Evolutionary conservation across 2,888 invertebrate genomes (phyloP).

Genomic region (Dendrolimus pini): DNA sequence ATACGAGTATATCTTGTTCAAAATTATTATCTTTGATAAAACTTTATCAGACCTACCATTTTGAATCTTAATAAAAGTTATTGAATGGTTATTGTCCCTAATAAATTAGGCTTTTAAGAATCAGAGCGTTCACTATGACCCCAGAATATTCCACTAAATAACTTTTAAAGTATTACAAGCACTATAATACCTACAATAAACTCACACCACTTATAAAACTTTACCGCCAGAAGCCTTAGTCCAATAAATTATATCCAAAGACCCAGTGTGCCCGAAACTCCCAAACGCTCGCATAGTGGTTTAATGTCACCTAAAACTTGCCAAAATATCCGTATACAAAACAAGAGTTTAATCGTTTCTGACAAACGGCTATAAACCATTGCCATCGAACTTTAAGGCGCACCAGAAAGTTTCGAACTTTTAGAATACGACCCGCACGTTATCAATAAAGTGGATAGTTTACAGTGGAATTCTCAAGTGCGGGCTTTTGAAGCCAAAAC

Average conservation of each 20-base stretch:
- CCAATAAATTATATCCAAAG: not conserved
- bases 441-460: constrained; percentile 11
- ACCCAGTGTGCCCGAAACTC: not conserved
- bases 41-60: no score
- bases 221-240: not conserved
- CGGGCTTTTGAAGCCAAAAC: not conserved
- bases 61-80: no score
- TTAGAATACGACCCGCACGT: constrained; percentile 2
- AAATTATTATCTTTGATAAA: no score
- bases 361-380: constrained; percentile 3
- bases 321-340: constrained; percentile 12
- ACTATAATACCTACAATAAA: no score
- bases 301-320: constrained; percentile 11
- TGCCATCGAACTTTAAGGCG: constrained; percentile 1
- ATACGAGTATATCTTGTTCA: no score
- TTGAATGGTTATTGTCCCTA: no score
- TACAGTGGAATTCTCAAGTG: not conserved
- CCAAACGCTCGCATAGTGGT: constrained; percentile 5
- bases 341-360: constrained; percentile 15
- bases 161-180: no score
- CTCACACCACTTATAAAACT: not conserved
- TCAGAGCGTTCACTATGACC: no score
- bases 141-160: no score
- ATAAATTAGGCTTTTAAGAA: no score
- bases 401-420: constrained; percentile 5